Base-by-base conservation (phyloP, 1,140 invertebrate genomes). In the Nilaparvata lugens region DNA sequence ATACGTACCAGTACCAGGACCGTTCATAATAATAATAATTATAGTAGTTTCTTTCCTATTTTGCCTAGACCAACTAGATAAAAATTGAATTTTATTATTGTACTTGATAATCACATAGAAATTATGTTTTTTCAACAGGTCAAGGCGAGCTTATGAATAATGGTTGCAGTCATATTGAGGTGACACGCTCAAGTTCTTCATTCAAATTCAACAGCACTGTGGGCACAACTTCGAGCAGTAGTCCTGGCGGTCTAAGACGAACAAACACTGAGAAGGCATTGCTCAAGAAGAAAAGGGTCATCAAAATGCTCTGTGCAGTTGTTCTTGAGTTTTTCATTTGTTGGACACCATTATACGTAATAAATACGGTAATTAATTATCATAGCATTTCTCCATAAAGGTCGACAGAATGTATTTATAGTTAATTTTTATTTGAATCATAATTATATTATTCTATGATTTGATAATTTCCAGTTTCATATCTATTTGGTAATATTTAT, bases 241-340 rank as follows among this genome's bases (percentile, higher is more conserved):
- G 64, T 25, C 64, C 64, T 4, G 60, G 62, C 43, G 23, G 62
- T 77, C 80, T 76, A 31, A 68, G 76, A 4, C 70, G 70, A n/a
- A 75, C 73, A 5, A 79, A 82, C 69, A 74, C 73, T n/a, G 76
- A 78, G 57, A 76, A 75, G 66, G 77, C 74, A 45, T 70, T 80
- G 13, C 72, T 73, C 25, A 76, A 79, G 11, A 83, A 83, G 67
- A 76, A 77, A 59, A 71, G 79, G 60, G 78, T 86, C 11, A 79
- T 87, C 35, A 74, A 78, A 61, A 86, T 86, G 84, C 64, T 88
- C 16, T 82, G 84, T 64, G 84, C 85, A 2, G 78, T 89, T 2
- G 85, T 89, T 9, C 67, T 86, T 7, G 84, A 88, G 65, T 89
- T 88, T 71, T 89, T 89, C 71, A 75, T 87, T 31, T 88, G 85